phyloP scores from a whole-genome alignment of 2,797 vertebrate species.

The Anniella stebbinsi region DNA sequence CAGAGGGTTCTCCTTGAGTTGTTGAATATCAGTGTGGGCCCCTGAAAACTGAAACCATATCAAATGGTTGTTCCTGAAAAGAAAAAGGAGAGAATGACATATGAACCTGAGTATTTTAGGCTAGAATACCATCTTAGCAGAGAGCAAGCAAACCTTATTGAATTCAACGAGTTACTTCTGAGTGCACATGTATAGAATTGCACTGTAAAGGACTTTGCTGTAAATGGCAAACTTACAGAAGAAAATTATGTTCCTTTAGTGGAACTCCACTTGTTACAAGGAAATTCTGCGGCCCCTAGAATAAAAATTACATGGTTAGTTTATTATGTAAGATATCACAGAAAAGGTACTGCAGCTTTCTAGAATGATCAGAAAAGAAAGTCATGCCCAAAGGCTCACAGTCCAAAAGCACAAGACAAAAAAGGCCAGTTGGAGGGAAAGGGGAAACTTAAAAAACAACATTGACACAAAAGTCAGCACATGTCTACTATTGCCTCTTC shows the following conservation, averaged over 20 bases:
- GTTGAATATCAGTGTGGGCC: slow-evolving; percentile 58
- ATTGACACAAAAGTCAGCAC: background rate
- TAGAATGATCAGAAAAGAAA: background rate
- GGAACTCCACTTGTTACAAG: slow-evolving; percentile 52
- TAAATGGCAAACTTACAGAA: slow-evolving; percentile 76
- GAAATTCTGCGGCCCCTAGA: slow-evolving; percentile 69
- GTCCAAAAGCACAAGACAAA: background rate
- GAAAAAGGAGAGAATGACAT: background rate
- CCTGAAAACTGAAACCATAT: slow-evolving; percentile 65
- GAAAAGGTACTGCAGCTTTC: background rate
- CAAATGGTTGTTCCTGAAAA: slow-evolving; percentile 59
- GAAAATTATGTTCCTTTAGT: slow-evolving; percentile 57
- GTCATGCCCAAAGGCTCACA: background rate
- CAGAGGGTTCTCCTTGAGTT: slow-evolving; percentile 67
- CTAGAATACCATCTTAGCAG: background rate
- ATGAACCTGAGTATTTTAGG: background rate
- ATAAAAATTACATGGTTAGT: background rate
- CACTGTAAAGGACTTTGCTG: background rate
- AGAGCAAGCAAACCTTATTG: background rate
- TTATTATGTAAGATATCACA: background rate
- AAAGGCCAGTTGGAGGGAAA: background rate
- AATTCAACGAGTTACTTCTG: background rate
- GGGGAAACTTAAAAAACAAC: background rate
- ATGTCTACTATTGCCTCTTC: background rate
- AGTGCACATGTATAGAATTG: background rate